These are phyloP conservation scores for Zaprionus africanus DNA, from an alignment of 1,140 invertebrate genomes.

Conservation along the genomic window DNA sequence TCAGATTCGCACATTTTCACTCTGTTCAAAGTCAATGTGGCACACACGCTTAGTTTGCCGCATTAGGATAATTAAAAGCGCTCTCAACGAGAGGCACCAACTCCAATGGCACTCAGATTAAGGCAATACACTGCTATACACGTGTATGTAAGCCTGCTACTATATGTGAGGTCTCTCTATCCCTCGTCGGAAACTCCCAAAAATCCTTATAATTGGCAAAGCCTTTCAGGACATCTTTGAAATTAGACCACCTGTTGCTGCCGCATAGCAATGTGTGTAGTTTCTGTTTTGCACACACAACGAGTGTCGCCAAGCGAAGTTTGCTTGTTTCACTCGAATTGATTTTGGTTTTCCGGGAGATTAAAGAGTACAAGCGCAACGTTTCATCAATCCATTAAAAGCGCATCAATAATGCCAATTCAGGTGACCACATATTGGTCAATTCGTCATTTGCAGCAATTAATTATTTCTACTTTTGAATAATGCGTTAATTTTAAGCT, in stretches of 20 bases:
- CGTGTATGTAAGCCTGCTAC: background rate
- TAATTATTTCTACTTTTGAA: constrained; percentile 28
- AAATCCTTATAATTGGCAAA: background rate
- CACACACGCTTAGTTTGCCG: constrained; percentile 58
- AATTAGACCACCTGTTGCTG: background rate
- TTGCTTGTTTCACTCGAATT: background rate
- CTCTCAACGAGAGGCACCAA: constrained; percentile 12
- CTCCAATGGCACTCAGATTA: background rate
- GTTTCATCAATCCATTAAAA: constrained; percentile 14
- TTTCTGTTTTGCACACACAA: background rate
- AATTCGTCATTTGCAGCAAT: constrained; percentile 5
- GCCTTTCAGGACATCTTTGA: background rate
- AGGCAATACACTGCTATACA: background rate
- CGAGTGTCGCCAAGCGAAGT: too few relatives aligned
- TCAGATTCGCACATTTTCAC: constrained; percentile 37
- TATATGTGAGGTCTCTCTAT: background rate
- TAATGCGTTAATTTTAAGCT: constrained; percentile 14
- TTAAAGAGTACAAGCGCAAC: background rate
- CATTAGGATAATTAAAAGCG: constrained; percentile 75
- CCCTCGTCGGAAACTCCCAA: background rate
- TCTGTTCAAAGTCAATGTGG: constrained; percentile 63
- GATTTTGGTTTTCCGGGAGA: background rate
- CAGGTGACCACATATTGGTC: background rate
- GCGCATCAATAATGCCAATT: constrained; percentile 11
- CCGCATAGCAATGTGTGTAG: background rate